Base-by-base conservation (phyloP, 2,797 vertebrate species). In the Loriculus beryllinus region DNA sequence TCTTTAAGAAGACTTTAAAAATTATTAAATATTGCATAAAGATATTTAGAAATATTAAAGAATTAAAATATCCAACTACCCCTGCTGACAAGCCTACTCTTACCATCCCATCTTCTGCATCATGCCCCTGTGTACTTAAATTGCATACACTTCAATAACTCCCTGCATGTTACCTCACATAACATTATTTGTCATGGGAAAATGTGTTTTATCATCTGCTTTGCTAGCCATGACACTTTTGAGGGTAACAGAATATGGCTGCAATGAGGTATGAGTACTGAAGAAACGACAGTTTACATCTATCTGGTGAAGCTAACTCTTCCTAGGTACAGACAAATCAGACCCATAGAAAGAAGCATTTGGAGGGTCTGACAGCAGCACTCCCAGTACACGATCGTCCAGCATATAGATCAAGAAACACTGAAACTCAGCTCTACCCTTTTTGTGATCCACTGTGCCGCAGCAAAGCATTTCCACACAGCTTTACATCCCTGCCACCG, bases 401-500 rank as follows among this genome's bases (percentile, higher is more conserved):
- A 40, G 4, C 18, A 1, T 6, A 48, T 0, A 3, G 15, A 4
- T 14, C 45, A 54, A 79, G 21, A 65, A 22, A 33, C 39, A 15
- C 3, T 3, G 17, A 40, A 18, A 17, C 43, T 7, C 1, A 15
- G 47, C 22, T 37, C 22, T 20, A 7, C 15, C 8, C 7, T 14
- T 20, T 6, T 4, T 29, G 35, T 2, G 28, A 56, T 1, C 18
- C 12, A 19, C 49, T 7, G 33, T 5, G 45, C 42, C 15, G 14
- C 51, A 40, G 31, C 28, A 11, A 69, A 29, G 28, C 6, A 3
- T 3, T 23, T 40, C 12, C 25, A 19, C 35, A 5, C 60, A 23
- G 2, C 31, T 3, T 28, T 9, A 2, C 35, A 9, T 2, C 26
- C 42, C 26, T 54, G 10, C 1, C 33, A 4, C 6, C 0, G 5